Base-by-base conservation (phyloP, 2,797 vertebrate genomes). In the Poeciliopsis infans region DNA sequence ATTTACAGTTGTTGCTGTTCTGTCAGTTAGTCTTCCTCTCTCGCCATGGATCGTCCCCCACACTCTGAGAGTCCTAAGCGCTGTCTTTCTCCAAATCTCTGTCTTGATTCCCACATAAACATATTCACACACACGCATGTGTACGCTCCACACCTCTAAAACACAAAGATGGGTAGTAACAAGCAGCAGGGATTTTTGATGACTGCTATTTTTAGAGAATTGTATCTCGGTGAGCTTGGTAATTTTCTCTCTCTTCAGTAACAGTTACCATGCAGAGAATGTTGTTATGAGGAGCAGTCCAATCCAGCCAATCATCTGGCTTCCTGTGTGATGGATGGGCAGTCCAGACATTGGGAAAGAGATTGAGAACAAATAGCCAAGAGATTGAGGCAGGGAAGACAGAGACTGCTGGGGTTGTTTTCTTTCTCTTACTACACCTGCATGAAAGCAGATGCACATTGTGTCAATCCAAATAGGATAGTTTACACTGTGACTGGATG, bases 161-260 rank as follows among this genome's bases (percentile, higher is more conserved):
- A 73, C 71, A 72, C 74, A 76, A 78, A 78, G 73, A 85, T 15
- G 10, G 77, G 73, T 83, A 83, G 83, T 87, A 87, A 86, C 79
- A 79, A 91, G 89, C 88, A 89, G 89, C 80, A 0, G 92, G 89
- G 82, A 90, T 92, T 94, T 93, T 90, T 90, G 88, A 94, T 92
- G 83, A 83, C 82, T 85, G 89, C 90, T 94, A 95, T 95, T 94
- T 94, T 94, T 95, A 94, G 93, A 86, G 72, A 84, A 85, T 90
- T 90, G 88, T 90, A 93, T 94, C 90, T 90, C 68, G 49, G 87
- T 86, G 91, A 90, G 89, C 93, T 93, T 94, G 88, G 88, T 93
- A 88, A 94, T 94, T 92, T 92, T 92, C 89, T 90, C 91, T 90
- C 91, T 89, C 91, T 90, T 90, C 93, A 74, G 93, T 92, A 94